phyloP scores from a whole-genome alignment of 2,888 invertebrate genomes.

The Celastrina argiolus region DNA sequence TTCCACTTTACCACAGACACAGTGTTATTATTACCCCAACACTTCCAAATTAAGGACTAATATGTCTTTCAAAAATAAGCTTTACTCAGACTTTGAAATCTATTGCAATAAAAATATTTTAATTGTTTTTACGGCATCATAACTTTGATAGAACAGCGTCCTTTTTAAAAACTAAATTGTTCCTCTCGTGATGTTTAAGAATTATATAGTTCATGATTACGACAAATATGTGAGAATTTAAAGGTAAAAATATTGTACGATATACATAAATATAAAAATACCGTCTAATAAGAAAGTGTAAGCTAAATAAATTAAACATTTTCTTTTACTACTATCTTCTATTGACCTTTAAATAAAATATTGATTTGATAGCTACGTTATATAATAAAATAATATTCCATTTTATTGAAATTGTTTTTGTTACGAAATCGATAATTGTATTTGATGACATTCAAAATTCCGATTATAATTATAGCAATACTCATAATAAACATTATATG shows the following conservation, averaged over 20 bases:
- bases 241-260: no score
- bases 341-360: not conserved
- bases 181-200: no score
- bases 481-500: not conserved
- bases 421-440: not conserved
- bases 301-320: not conserved
- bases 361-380: not conserved
- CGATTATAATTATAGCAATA: not conserved
- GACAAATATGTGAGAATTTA: no score
- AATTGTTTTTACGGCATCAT: not conserved
- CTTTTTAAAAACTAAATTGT: no score
- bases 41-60: constrained; percentile 49
- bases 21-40: constrained; percentile 73
- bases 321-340: not conserved
- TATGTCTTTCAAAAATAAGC: not conserved
- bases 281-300: not conserved
- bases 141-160: no score
- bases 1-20: constrained; percentile 75
- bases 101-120: not conserved
- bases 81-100: not conserved
- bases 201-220: no score
- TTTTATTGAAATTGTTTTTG: not conserved
- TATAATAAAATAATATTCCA: not conserved
- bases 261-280: not conserved
- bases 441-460: not conserved